Conservation (phyloP, 1,140 invertebrate genomes). For the Adelges cooleyi region DNA sequence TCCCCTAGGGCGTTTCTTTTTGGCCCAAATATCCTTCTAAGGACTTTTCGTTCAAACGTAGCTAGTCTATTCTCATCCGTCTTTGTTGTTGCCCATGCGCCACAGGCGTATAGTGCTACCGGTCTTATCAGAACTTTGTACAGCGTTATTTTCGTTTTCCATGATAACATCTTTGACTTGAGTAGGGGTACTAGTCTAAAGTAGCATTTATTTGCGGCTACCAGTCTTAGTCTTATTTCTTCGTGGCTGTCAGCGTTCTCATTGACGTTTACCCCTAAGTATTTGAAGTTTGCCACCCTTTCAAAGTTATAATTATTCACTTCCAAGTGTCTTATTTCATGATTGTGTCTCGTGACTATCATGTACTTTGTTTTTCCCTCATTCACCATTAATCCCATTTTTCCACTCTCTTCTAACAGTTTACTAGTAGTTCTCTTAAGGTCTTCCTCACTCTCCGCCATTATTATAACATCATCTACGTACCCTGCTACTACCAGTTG, state of each 20-base stretch:
- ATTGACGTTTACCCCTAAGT: background rate
- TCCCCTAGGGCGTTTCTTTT: background rate
- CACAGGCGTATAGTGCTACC: background rate
- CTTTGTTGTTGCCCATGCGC: background rate
- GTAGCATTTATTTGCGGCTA: background rate
- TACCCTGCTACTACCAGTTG: background rate
- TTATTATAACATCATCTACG: background rate
- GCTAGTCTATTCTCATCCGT: background rate
- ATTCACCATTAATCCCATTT: background rate
- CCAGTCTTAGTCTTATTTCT: background rate
- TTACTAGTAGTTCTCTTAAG: background rate
- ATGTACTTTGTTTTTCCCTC: slow-evolving; percentile 2
- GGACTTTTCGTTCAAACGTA: background rate
- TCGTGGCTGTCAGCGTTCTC: background rate
- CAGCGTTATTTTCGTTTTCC: background rate
- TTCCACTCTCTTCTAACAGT: background rate
- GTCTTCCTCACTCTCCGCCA: background rate
- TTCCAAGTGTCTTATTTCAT: background rate
- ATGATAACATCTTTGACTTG: background rate
- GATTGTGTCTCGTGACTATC: background rate
- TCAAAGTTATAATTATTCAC: background rate
- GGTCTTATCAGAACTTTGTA: background rate
- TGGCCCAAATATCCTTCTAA: background rate
- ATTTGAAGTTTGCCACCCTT: background rate
- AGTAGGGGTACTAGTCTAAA: background rate